Percentiles rank a stretch among this genome's conserved stretches.
Conservation (phyloP, 2,888 invertebrate species). For the Caenorhabditis japonica region DNA sequence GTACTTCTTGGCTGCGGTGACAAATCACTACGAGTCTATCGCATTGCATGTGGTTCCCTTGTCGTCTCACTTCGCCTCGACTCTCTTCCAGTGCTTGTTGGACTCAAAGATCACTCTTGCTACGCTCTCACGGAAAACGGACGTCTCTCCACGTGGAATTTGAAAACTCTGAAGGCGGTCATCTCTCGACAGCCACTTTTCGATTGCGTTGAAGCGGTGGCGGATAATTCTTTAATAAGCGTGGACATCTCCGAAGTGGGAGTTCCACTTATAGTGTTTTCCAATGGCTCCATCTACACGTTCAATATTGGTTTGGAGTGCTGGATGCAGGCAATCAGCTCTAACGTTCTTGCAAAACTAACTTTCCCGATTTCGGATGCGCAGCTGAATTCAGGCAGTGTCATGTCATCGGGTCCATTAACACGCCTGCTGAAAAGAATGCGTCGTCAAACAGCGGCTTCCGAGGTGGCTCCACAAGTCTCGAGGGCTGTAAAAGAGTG, state of each 20-base stretch:
- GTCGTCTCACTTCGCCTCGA: slow-evolving; percentile 50
- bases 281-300: slow-evolving; percentile 58
- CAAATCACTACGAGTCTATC: slow-evolving; percentile 51
- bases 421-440: slow-evolving; percentile 49
- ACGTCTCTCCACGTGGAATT: slow-evolving; percentile 55
- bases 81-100: slow-evolving; percentile 52
- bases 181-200: slow-evolving; percentile 45
- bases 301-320: slow-evolving; percentile 27
- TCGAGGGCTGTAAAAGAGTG: slow-evolving; percentile 35
- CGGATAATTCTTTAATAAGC: slow-evolving; percentile 27
- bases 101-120: slow-evolving; percentile 51
- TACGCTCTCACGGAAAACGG: slow-evolving; percentile 57
- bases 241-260: slow-evolving; percentile 39
- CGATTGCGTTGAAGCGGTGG: slow-evolving; percentile 52
- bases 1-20: slow-evolving; percentile 57
- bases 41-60: slow-evolving; percentile 37
- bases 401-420: slow-evolving; percentile 41
- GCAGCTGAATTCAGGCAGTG: slow-evolving; percentile 5
- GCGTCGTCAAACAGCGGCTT: slow-evolving; percentile 22
- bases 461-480: slow-evolving; percentile 15
- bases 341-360: slow-evolving; percentile 10
- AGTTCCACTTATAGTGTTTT: slow-evolving; percentile 54
- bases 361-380: slow-evolving; percentile 21
- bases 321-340: slow-evolving; percentile 30
- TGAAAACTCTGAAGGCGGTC: slow-evolving; percentile 38